Base-by-base conservation (phyloP, 2,113 vertebrate species). In the Nycticorax nycticorax region DNA sequence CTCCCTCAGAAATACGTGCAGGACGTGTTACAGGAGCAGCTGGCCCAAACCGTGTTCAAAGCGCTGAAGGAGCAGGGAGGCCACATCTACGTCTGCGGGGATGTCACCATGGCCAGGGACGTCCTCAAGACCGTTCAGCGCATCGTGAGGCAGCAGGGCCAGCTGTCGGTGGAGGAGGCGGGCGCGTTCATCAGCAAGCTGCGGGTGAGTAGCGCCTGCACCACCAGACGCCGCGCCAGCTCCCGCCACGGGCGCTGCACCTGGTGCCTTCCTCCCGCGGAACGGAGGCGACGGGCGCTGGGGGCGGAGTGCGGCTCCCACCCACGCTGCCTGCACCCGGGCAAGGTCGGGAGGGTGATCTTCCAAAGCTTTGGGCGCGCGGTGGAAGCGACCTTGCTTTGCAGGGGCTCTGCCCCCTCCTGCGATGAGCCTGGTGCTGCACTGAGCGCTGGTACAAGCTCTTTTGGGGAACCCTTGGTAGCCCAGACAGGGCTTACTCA, bases 41-140 rank as follows among this genome's bases (percentile, higher is more conserved):
- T 99, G 97, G 98, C 99, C 2, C 99, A 99, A 86, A 97, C 92
- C 0, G 98, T 99, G 92, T 99, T 99, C 98, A 98, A 94, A 57
- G 98, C 98, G 3, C 98, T 99, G 97, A 98, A 98, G 97, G 99
- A 99, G 96, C 98, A 99, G 72, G 98, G 99, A 12, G 99, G 99
- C 56, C 99, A 99, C 98, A 98, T 99, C 88, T 99, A 99, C 2
- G 99, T 99, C 78, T 99, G 99, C 2, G 99, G 99, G 33, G 99
- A 99, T 2, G 99, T 99, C 75, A 99, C 99, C 53, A 99, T 99
- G 99, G 99, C 99, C 0, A 99, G 99, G 6, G 99, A 99, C 1
- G 99, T 99, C 52, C 98, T 99, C 79, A 99, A 99, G 98, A 98
- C 99, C 12, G 59, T 99, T 80, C 99, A 99, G 97, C 98, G 98